These are phyloP conservation scores for Ericerus pela DNA, from an alignment of 1,140 invertebrate species.

Conservation along the genomic window DNA sequence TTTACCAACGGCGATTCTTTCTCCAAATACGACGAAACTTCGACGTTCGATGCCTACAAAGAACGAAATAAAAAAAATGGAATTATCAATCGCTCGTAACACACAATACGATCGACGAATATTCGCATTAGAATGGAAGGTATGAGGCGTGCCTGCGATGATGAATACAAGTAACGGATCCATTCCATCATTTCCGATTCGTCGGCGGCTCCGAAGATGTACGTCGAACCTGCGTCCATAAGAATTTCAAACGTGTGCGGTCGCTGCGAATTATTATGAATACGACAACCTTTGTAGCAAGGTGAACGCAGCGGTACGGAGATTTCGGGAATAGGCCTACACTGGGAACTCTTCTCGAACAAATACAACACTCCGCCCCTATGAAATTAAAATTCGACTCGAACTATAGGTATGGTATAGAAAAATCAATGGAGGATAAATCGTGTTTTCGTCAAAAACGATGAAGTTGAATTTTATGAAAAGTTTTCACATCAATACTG, in stretches of 20 bases:
- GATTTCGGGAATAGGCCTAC: background rate
- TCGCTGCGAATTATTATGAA: background rate
- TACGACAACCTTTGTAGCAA: background rate
- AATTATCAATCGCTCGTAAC: background rate
- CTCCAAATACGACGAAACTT: background rate
- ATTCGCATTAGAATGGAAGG: too few species aligned
- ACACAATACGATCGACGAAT: background rate
- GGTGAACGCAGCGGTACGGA: background rate
- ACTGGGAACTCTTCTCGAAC: background rate
- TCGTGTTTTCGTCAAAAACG: too few species aligned
- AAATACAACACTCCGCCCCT: background rate
- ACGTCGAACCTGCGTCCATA: background rate
- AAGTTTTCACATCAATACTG: too few species aligned
- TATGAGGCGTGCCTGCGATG: background rate
- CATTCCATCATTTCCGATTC: conserved; percentile 4
- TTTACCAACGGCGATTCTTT: background rate
- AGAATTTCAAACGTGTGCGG: background rate
- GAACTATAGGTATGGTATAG: background rate
- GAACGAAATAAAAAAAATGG: background rate
- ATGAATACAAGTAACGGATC: background rate
- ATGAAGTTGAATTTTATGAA: too few species aligned
- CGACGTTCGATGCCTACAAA: background rate
- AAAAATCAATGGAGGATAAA: background rate
- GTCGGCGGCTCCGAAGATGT: background rate
- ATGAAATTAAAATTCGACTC: background rate